Evolutionary conservation across 2,113 vertebrate species (phyloP).

Genomic region (Brachyistius frenatus): DNA sequence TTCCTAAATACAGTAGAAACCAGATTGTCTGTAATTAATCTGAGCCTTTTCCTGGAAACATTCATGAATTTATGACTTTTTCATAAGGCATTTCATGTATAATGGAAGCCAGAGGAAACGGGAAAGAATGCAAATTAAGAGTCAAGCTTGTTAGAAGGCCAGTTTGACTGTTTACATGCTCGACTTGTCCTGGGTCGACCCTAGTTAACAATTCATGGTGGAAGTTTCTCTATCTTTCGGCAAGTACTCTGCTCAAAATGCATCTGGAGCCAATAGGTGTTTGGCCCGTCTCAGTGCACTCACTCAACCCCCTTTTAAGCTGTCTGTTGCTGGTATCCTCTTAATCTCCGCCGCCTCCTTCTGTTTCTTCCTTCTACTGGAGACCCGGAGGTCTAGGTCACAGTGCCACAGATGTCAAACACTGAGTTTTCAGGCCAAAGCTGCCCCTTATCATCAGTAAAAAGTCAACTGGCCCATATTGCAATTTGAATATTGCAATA

Average conservation of each 20-base stretch:
- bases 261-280: constrained; percentile 64
- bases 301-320: constrained; percentile 73
- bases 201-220: constrained; percentile 77
- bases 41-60: constrained; percentile 55
- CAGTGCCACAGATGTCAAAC: constrained; percentile 60
- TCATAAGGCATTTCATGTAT: constrained; percentile 74
- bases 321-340: constrained; percentile 67
- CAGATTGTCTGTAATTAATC: constrained; percentile 64
- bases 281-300: constrained; percentile 57
- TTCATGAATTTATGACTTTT: constrained; percentile 76
- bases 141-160: constrained; percentile 73
- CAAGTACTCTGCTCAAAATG: constrained; percentile 59
- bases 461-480: constrained; percentile 53
- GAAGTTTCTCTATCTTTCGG: constrained; percentile 69
- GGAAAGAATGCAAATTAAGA: constrained; percentile 73
- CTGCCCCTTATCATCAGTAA: constrained; percentile 43
- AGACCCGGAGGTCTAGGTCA: constrained; percentile 78
- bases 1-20: constrained; percentile 44
- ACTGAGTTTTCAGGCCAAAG: constrained; percentile 72
- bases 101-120: constrained; percentile 66
- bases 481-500: constrained; percentile 31
- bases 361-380: constrained; percentile 52
- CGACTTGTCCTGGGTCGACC: constrained; percentile 70
- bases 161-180: constrained; percentile 79
- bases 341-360: constrained; percentile 55